A percentile compares a stretch with the other conserved stretches of the same genome.
phyloP scores from a whole-genome alignment of 1,140 invertebrate genomes.

The Heliconius eleuchia region DNA sequence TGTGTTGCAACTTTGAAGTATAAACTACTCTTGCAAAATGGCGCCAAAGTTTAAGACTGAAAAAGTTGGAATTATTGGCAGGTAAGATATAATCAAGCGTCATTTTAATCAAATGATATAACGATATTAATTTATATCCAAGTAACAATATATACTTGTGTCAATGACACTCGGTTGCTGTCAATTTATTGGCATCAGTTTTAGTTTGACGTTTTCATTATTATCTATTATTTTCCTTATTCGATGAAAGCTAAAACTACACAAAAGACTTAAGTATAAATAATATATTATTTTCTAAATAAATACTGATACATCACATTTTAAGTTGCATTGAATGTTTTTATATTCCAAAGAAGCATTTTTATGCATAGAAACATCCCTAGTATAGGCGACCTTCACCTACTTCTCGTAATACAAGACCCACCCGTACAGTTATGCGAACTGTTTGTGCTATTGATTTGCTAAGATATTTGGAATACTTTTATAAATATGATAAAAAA shows the following conservation, averaged over 20 bases:
- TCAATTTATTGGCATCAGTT: background rate
- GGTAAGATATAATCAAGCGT: constrained; percentile 41
- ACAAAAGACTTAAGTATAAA: background rate
- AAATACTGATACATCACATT: background rate
- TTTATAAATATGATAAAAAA: too few species aligned
- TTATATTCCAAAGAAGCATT: background rate
- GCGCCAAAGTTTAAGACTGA: constrained; percentile 66
- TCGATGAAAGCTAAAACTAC: background rate
- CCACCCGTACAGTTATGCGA: background rate
- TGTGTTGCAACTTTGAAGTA: constrained; percentile 40
- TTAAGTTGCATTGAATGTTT: too few species aligned
- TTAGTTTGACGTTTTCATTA: background rate
- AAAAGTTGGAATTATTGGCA: constrained; percentile 84
- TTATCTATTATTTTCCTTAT: background rate
- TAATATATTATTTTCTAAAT: background rate
- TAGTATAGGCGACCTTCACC: background rate
- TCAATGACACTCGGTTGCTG: background rate
- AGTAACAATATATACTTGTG: background rate
- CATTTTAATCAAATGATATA: too few species aligned
- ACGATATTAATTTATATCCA: too few species aligned
- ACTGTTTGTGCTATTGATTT: background rate
- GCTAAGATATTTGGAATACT: background rate
- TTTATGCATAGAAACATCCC: background rate
- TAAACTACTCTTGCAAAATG: constrained; percentile 32
- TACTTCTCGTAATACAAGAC: constrained; percentile 10